Percentiles rank a stretch among this genome's conserved stretches.
phyloP scores from a whole-genome alignment of 1,140 invertebrate genomes.

The Sinella curviseta region DNA sequence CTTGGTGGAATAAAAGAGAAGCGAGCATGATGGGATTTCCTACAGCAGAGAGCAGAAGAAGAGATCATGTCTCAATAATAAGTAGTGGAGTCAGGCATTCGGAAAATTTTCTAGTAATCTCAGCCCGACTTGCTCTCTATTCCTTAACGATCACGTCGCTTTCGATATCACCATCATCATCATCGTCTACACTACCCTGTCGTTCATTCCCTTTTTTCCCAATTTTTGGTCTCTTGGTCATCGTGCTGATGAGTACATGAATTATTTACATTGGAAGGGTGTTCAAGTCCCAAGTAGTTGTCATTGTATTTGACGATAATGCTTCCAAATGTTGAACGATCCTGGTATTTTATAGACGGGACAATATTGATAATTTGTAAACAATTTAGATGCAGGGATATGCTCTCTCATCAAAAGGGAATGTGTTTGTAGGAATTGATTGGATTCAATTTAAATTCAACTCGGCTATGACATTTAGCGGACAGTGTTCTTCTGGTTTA shows the following conservation, averaged over 20 bases:
- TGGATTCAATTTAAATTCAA: too few species aligned
- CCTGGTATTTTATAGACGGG: too few species aligned
- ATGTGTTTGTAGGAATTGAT: too few species aligned
- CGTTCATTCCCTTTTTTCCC: too few species aligned
- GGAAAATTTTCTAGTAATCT: constrained; percentile 19
- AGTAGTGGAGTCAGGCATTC: constrained; percentile 6
- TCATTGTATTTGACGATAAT: too few species aligned
- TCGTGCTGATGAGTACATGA: not conserved
- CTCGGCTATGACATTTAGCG: too few species aligned
- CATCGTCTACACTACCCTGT: not conserved
- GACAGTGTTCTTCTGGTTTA: too few species aligned
- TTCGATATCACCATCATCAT: not conserved
- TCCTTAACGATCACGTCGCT: not conserved
- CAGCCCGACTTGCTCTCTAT: not conserved
- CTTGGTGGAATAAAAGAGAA: not conserved
- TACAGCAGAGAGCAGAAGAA: not conserved
- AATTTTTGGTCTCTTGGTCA: not conserved
- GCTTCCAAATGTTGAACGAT: too few species aligned
- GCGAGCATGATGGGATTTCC: not conserved
- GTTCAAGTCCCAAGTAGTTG: too few species aligned
- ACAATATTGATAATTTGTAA: too few species aligned
- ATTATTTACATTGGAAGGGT: not conserved
- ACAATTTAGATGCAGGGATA: too few species aligned
- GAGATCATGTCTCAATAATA: not conserved
- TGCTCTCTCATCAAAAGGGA: too few species aligned